Percentiles rank a stretch among this genome's conserved stretches.
Conservation (phyloP, 2,113 vertebrate genomes). For the Ginglymostoma cirratum region DNA sequence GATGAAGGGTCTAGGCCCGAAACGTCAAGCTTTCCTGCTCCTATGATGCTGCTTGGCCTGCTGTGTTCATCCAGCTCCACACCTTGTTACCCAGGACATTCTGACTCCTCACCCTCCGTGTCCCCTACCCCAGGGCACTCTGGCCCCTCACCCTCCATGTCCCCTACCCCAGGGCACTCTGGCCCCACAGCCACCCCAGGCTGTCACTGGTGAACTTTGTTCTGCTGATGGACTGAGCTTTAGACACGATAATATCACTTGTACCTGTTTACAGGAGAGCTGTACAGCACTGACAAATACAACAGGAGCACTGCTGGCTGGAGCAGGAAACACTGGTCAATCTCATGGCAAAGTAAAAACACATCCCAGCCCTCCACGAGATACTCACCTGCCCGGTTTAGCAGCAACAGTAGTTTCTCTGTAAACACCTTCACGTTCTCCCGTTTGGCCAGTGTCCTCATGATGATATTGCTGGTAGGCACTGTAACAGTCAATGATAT, state of each 20-base stretch:
- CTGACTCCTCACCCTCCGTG: too few relatives aligned
- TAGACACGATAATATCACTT: background rate
- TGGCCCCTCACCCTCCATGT: too few relatives aligned
- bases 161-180: background rate
- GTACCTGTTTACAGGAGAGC: background rate
- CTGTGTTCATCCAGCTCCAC: too few relatives aligned
- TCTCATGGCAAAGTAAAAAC: background rate
- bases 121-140: background rate
- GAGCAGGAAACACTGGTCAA: background rate
- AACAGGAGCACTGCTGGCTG: too few relatives aligned
- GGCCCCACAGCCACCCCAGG: background rate
- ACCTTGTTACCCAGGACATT: background rate
- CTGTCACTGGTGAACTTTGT: background rate
- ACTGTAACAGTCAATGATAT: conserved; percentile 52
- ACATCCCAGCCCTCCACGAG: background rate
- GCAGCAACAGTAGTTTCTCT: conserved; percentile 83
- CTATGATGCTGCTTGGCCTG: too few relatives aligned
- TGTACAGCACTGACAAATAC: background rate
- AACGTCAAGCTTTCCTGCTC: too few relatives aligned
- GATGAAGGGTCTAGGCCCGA: too few relatives aligned
- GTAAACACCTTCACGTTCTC: conserved; percentile 83
- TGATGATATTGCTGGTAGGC: conserved; percentile 80
- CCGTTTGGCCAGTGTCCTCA: conserved; percentile 79
- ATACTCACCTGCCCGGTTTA: conserved; percentile 84
- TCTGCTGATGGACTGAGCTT: background rate